Percentiles rank a stretch among this genome's conserved stretches.
These are phyloP conservation scores for Lamprotornis superbus DNA, from an alignment of 2,113 vertebrate genomes.

Conservation along the genomic window DNA sequence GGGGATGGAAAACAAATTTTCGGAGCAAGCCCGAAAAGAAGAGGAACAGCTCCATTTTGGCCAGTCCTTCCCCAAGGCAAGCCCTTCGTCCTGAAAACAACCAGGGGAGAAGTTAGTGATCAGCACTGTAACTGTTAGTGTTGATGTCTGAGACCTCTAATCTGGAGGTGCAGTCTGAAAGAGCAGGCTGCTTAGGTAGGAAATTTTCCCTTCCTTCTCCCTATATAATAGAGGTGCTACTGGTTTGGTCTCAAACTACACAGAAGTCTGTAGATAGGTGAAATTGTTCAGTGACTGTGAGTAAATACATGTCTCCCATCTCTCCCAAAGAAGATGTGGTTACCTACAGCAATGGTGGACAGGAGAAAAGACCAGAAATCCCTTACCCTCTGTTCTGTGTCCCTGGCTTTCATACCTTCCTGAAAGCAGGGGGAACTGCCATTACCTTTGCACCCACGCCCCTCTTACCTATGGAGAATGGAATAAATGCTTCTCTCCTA, in stretches of 20 bases:
- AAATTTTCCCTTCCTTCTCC: background rate
- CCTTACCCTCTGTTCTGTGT: background rate
- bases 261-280: background rate
- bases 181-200: background rate
- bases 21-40: conserved; percentile 76
- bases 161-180: background rate
- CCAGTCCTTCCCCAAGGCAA: conserved; percentile 76
- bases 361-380: background rate
- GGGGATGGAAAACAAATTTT: conserved; percentile 69
- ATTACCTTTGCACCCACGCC: background rate
- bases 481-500: conserved; percentile 74
- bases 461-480: conserved; percentile 75
- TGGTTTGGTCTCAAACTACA: background rate
- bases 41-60: conserved; percentile 80
- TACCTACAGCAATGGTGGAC: background rate
- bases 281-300: background rate
- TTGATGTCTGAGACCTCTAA: background rate
- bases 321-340: background rate
- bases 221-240: background rate
- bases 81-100: conserved; percentile 68
- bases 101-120: background rate
- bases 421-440: background rate
- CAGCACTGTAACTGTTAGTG: background rate
- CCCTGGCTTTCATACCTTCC: background rate
- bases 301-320: background rate